These are phyloP conservation scores for Drosophila setifemur DNA, from an alignment of 1,140 invertebrate genomes.

Conservation along the genomic window DNA sequence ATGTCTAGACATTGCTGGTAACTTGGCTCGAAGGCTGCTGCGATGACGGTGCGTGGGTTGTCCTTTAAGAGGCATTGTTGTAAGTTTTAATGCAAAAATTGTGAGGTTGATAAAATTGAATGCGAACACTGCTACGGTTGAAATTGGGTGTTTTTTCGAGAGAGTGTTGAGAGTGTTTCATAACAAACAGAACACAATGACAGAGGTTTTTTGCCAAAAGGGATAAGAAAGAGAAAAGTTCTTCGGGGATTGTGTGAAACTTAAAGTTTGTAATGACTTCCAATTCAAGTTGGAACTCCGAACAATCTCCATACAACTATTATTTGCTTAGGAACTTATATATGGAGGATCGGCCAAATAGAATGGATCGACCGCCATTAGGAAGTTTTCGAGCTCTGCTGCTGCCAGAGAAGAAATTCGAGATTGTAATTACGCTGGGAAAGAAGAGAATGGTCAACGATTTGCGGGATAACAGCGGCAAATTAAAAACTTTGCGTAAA, in stretches of 20 bases:
- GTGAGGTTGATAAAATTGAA: conserved; percentile 15
- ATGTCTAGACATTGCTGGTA: conserved; percentile 71
- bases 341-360: not conserved
- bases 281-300: not conserved
- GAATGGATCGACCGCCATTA: not conserved
- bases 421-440: conserved; percentile 27
- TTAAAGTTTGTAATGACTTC: conserved; percentile 4
- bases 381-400: conserved; percentile 6
- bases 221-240: not conserved
- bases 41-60: conserved; percentile 9
- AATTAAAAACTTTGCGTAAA: conserved; percentile 60
- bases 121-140: not conserved
- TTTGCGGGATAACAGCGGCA: conserved; percentile 41
- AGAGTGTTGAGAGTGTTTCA: conserved; percentile 15
- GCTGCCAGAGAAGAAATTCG: conserved; percentile 9
- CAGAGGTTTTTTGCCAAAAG: not conserved
- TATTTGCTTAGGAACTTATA: not conserved
- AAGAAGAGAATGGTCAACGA: conserved; percentile 24
- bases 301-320: too few species aligned
- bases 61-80: conserved; percentile 29
- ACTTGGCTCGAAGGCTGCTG: conserved; percentile 36
- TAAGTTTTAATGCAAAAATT: conserved; percentile 41
- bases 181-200: not conserved
- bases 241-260: too few species aligned
- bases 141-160: too few species aligned